A percentile compares a stretch with the other conserved stretches of the same genome.
Evolutionary conservation across 2,797 vertebrate genomes (phyloP).

Genomic region (Labroides dimidiatus): DNA sequence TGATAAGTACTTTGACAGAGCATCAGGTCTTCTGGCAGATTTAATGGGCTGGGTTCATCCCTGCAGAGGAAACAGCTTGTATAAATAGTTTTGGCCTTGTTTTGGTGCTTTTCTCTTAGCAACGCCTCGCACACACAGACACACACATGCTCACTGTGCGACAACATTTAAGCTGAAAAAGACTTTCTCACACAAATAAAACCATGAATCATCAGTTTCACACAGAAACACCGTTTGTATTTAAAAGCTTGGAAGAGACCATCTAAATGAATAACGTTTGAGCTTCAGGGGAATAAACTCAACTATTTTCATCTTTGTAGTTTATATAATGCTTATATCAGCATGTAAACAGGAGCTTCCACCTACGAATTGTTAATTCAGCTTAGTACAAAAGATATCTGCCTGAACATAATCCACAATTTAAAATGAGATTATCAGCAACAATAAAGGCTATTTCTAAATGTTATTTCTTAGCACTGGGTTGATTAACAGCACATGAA

Average conservation of each 20-base stretch:
- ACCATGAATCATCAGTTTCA: not conserved
- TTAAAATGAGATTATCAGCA: too few relatives aligned
- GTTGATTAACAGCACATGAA: too few relatives aligned
- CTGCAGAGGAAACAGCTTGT: conserved; percentile 58
- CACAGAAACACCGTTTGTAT: not conserved
- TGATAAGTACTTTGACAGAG: conserved; percentile 18
- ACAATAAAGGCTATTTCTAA: too few relatives aligned
- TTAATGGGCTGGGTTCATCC: conserved; percentile 33
- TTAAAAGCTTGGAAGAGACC: not conserved
- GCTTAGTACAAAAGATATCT: too few relatives aligned
- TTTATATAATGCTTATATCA: too few relatives aligned
- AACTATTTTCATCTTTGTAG: too few relatives aligned
- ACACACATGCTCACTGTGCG: conserved; percentile 16
- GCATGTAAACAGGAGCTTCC: too few relatives aligned
- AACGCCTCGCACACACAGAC: conserved; percentile 25
- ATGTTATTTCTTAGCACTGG: too few relatives aligned
- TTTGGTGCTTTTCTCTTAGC: conserved; percentile 40
- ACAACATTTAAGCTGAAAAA: not conserved
- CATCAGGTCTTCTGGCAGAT: conserved; percentile 28
- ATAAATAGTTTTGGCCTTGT: conserved; percentile 56
- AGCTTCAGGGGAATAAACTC: too few relatives aligned
- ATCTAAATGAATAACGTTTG: not conserved
- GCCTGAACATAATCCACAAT: too few relatives aligned
- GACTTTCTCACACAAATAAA: not conserved
- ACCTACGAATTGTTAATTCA: too few relatives aligned